phyloP scores from a whole-genome alignment of 2,113 vertebrate genomes.

The Colossoma macropomum region DNA sequence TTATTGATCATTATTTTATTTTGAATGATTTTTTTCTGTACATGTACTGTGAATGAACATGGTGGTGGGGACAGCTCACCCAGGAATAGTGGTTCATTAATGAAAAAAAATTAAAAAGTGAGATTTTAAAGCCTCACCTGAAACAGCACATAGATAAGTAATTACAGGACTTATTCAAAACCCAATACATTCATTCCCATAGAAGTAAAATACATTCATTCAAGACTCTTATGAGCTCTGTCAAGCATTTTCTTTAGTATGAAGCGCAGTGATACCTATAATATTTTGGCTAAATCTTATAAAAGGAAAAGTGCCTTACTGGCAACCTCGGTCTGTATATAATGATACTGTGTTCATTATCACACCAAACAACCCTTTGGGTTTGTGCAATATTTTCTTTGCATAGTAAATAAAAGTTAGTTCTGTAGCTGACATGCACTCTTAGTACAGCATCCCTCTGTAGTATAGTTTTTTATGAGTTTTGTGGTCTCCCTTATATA shows the following conservation, averaged over 20 bases:
- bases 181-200: constrained; percentile 20
- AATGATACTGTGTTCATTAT: constrained; percentile 55
- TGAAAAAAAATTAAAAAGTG: constrained; percentile 53
- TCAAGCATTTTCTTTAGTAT: constrained; percentile 11
- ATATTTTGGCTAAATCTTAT: constrained; percentile 26
- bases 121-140: constrained; percentile 27
- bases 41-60: constrained; percentile 20
- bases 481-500: constrained; percentile 55
- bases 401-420: constrained; percentile 96
- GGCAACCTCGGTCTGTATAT: constrained; percentile 5
- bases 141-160: constrained; percentile 36
- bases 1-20: constrained; percentile 28
- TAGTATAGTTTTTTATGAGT: constrained; percentile 73
- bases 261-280: constrained; percentile 14
- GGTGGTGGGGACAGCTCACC: background rate
- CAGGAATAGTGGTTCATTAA: constrained; percentile 22
- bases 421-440: constrained; percentile 87
- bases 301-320: background rate
- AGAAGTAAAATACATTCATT: constrained; percentile 52
- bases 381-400: constrained; percentile 92
- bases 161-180: constrained; percentile 11
- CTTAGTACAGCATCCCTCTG: constrained; percentile 74
- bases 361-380: constrained; percentile 71
- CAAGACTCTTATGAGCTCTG: constrained; percentile 25
- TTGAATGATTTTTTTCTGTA: constrained; percentile 26